Conservation (phyloP, 2,113 vertebrate species). For the Echinops telfairi region DNA sequence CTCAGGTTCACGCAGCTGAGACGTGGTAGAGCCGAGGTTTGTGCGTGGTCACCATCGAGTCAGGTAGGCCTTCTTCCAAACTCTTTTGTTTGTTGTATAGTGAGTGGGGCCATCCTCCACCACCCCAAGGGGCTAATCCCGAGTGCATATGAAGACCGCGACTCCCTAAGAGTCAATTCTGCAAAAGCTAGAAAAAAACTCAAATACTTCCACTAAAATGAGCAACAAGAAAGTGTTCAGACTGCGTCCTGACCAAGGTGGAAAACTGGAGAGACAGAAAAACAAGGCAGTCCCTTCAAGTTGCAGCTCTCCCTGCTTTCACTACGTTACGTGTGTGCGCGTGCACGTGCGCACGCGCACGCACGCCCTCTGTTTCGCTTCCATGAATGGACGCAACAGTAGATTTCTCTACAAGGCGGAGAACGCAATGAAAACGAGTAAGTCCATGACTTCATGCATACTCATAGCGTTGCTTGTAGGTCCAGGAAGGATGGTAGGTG, state of each 20-base stretch:
- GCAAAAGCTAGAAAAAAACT: neutral
- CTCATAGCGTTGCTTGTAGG: slow-evolving; percentile 1
- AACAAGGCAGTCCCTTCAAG: neutral
- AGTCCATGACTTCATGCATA: neutral
- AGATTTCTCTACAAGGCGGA: slow-evolving; percentile 45
- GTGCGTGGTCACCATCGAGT: neutral
- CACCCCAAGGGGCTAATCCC: neutral
- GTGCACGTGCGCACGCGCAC: neutral
- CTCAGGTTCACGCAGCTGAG: neutral
- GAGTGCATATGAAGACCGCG: neutral
- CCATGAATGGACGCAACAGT: neutral
- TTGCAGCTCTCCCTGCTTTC: neutral
- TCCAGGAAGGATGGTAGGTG: neutral
- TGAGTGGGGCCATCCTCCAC: neutral
- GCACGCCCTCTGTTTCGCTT: slow-evolving; percentile 39
- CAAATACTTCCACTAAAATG: neutral
- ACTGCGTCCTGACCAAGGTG: neutral
- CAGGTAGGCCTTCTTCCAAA: slow-evolving; percentile 53
- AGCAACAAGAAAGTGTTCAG: neutral
- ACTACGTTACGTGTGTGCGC: neutral
- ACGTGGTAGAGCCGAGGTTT: neutral
- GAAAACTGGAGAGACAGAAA: neutral
- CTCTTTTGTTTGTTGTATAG: slow-evolving; percentile 9
- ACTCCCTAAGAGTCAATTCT: neutral
- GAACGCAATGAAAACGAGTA: slow-evolving; percentile 46